These are phyloP conservation scores for Lynx canadensis DNA, from an alignment of 2,113 vertebrate genomes.

Conservation along the genomic window DNA sequence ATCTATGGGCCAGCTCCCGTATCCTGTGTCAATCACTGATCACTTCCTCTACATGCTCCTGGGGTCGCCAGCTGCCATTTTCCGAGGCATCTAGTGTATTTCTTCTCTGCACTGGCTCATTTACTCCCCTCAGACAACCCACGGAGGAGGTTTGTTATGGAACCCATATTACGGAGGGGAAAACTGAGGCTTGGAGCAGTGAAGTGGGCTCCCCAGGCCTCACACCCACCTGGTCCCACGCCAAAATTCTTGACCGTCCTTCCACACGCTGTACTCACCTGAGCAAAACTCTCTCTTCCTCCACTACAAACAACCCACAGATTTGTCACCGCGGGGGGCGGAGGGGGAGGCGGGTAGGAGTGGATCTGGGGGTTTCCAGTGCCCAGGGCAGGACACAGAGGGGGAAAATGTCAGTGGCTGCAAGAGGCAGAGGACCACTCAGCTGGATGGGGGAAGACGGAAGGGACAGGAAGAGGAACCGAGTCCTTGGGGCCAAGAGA, in stretches of 20 bases:
- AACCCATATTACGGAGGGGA: background rate
- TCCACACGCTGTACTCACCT: background rate
- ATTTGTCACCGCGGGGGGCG: rapidly evolving
- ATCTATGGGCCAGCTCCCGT: background rate
- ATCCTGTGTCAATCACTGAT: background rate
- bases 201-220: background rate
- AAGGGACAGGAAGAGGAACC: conserved; percentile 48
- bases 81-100: background rate
- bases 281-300: background rate
- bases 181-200: background rate
- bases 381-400: background rate
- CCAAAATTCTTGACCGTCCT: background rate
- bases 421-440: background rate
- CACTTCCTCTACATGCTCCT: background rate
- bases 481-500: too few relatives aligned
- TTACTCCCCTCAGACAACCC: background rate
- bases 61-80: background rate
- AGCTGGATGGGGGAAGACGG: background rate
- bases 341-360: background rate
- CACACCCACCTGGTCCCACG: background rate
- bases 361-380: background rate
- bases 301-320: rapidly evolving
- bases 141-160: background rate
- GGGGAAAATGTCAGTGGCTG: background rate
- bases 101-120: background rate